Conservation (phyloP, 2,888 invertebrate genomes). For the Zygothrica quintamaculata region DNA sequence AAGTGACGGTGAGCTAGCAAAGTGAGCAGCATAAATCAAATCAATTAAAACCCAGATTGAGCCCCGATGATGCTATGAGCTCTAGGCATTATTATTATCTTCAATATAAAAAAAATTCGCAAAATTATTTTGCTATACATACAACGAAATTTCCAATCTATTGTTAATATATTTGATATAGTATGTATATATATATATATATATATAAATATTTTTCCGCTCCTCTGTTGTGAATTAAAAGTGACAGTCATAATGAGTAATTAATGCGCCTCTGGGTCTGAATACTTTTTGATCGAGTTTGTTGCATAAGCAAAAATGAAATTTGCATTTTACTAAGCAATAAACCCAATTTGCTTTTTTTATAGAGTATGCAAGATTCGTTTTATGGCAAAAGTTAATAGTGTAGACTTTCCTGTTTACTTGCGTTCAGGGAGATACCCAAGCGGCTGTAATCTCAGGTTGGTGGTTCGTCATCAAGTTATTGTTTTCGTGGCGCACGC, state of each 20-base stretch:
- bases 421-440: conserved; percentile 66
- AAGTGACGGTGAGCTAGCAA: no score
- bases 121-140: neutral
- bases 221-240: conserved; percentile 1
- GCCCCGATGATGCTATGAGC: conserved; percentile 6
- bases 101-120: neutral
- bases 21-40: conserved; percentile 28
- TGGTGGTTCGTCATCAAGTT: conserved; percentile 52
- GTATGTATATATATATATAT: neutral
- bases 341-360: no score
- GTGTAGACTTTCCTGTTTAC: conserved; percentile 30
- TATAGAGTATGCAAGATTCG: conserved; percentile 29
- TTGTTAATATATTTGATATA: neutral
- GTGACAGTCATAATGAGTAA: conserved; percentile 3
- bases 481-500: conserved; percentile 49
- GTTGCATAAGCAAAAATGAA: neutral
- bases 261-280: conserved; percentile 3
- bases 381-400: neutral
- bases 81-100: neutral
- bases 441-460: conserved; percentile 30
- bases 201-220: neutral
- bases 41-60: conserved; percentile 2
- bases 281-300: neutral
- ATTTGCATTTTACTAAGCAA: no score
- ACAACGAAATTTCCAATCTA: conserved; percentile 9